These are phyloP conservation scores for Venusia cambrica DNA, from an alignment of 2,888 invertebrate genomes.

Conservation along the genomic window DNA sequence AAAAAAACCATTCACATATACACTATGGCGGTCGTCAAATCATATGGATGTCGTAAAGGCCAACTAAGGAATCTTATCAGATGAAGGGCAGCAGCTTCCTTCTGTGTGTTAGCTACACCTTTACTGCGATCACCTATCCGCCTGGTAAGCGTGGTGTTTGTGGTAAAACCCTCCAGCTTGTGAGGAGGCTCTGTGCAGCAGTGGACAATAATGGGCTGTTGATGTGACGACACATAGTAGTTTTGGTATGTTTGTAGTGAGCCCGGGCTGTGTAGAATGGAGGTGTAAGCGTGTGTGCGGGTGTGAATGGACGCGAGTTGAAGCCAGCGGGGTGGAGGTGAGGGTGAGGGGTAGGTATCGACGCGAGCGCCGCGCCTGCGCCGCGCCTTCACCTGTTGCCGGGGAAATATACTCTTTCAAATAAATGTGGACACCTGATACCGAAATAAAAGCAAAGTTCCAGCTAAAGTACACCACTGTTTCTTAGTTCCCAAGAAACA, in stretches of 20 bases:
- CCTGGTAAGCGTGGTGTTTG: no score
- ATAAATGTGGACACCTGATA: slow-evolving; percentile 75
- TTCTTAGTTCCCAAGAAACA: slow-evolving; percentile 25
- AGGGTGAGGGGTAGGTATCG: slow-evolving; percentile 62
- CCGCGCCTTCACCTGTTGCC: slow-evolving; percentile 73
- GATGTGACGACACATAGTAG: no score
- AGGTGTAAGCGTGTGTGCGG: slow-evolving; percentile 50
- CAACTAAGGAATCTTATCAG: no score
- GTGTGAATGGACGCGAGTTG: slow-evolving; percentile 68
- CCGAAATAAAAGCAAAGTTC: slow-evolving; percentile 65
- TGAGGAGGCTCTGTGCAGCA: no score
- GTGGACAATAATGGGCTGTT: no score
- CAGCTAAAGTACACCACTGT: slow-evolving; percentile 32
- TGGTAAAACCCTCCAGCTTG: no score
- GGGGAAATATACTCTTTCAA: slow-evolving; percentile 77
- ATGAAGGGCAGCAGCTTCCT: no score
- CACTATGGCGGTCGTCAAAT: no score
- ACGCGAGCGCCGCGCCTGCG: slow-evolving; percentile 74
- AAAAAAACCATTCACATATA: no score
- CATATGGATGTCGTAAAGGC: no score
- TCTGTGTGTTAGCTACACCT: no score
- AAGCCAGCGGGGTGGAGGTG: slow-evolving; percentile 39
- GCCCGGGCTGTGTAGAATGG: slow-evolving; percentile 28
- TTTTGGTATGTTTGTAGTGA: slow-evolving; percentile 27
- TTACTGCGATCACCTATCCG: no score